Evolutionary conservation across 2,797 vertebrate species (phyloP).

Genomic region (Mycteria americana): DNA sequence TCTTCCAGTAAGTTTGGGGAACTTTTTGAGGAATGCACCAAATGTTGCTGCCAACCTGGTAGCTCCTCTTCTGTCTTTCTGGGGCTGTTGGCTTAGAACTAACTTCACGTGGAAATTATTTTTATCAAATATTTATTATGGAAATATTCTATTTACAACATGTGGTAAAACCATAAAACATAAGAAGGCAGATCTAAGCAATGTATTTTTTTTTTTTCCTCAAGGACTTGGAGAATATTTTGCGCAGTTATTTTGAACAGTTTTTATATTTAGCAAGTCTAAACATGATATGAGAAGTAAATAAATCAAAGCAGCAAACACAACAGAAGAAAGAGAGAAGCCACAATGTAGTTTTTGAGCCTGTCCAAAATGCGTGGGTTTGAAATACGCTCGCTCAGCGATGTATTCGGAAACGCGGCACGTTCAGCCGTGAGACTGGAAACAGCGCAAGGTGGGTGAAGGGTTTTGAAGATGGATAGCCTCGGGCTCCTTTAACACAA

Average conservation of each 20-base stretch:
- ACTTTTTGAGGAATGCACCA: neutral
- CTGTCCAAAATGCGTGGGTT: neutral
- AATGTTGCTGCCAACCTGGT: neutral
- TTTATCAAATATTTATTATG: constrained; percentile 9
- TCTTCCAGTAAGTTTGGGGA: neutral
- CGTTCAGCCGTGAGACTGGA: neutral
- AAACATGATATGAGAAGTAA: constrained; percentile 12
- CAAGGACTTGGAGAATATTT: neutral
- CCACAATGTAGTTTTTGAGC: neutral
- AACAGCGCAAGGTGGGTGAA: neutral
- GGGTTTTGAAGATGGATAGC: neutral
- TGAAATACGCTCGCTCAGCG: neutral
- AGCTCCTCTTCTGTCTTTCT: neutral
- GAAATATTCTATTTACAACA: constrained; percentile 28
- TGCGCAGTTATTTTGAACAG: constrained; percentile 25
- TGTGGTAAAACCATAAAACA: neutral
- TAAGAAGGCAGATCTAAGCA: neutral
- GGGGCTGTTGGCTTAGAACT: neutral
- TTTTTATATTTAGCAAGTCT: constrained; percentile 48
- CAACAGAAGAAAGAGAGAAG: neutral
- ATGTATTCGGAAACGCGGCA: neutral
- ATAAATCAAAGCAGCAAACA: neutral
- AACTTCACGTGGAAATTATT: constrained; percentile 1
- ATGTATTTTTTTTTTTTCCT: neutral
- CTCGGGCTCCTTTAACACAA: neutral